phyloP scores from a whole-genome alignment of 2,888 invertebrate species.

The Venusia cambrica region DNA sequence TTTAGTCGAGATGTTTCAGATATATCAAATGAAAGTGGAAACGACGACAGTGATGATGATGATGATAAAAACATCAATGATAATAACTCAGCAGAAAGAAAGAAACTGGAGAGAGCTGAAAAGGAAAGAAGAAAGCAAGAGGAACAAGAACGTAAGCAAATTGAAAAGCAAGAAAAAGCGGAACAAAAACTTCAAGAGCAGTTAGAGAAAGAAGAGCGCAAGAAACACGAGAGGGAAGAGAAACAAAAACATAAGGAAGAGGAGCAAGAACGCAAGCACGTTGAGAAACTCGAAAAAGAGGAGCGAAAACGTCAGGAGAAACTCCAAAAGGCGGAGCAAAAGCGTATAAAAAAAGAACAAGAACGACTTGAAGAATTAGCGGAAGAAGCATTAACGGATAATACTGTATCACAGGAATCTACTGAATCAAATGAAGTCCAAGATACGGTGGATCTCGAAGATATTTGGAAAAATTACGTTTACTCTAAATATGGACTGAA shows the following conservation, averaged over 20 bases:
- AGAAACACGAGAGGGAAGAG: slow-evolving; percentile 31
- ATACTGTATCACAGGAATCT: slow-evolving; percentile 34
- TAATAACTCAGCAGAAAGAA: slow-evolving; percentile 39
- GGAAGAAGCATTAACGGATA: slow-evolving; percentile 40
- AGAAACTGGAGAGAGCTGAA: slow-evolving; percentile 41
- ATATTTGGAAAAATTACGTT: slow-evolving; percentile 62
- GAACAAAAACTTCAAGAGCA: slow-evolving; percentile 38
- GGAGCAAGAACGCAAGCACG: slow-evolving; percentile 42
- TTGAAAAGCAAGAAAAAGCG: slow-evolving; percentile 34
- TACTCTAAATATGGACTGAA: slow-evolving; percentile 60
- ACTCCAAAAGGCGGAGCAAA: slow-evolving; percentile 43
- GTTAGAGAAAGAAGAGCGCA: slow-evolving; percentile 35
- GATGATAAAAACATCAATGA: slow-evolving; percentile 30
- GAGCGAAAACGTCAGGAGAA: slow-evolving; percentile 43
- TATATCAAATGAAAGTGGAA: slow-evolving; percentile 38
- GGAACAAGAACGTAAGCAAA: slow-evolving; percentile 36
- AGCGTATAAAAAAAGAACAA: slow-evolving; percentile 43
- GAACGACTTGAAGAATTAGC: slow-evolving; percentile 42
- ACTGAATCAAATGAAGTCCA: slow-evolving; percentile 44
- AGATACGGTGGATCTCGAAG: slow-evolving; percentile 56
- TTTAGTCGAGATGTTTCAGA: slow-evolving; percentile 49
- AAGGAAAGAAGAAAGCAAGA: slow-evolving; percentile 43
- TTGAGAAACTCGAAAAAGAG: slow-evolving; percentile 28
- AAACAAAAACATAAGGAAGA: slow-evolving; percentile 40
- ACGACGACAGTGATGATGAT: slow-evolving; percentile 34